Base-by-base conservation (phyloP, 1,140 invertebrate species). In the Anastatus disparis region DNA sequence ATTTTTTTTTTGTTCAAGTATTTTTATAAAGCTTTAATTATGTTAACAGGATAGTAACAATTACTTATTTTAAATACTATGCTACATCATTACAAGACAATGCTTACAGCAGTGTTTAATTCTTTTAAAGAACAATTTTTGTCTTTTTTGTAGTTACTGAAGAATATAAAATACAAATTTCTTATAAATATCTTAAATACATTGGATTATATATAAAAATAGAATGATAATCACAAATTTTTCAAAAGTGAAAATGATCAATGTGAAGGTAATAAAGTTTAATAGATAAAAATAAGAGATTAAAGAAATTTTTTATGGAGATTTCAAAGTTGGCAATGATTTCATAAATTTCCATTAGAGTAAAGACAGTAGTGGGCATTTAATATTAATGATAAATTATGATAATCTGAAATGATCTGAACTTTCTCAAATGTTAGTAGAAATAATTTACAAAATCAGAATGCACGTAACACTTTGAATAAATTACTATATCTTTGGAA, bases 141-240 rank as follows among this genome's bases (percentile, higher is more conserved):
- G 9, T 40, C 13, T 20, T 67, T 35, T 31, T 58, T 26, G 3
- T 1, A 2, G 12, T 68, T 31, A 15, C 40, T 15, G 50, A 31
- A 29, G 20, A 52, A 69, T 61, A 61, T 69, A 61, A 61, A 69
- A 61, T 69, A 69, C 56, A 69, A 62, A 61, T 35, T 52, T 69
- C 31, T 61, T 68, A 50, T 26, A 68, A 59, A 44, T 56, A 40
- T 61, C 35, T 53, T 59, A 50, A 59, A 50, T 50, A 50, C 22
- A 62, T 6, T 29, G 22, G n/a, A n/a, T n/a, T 46, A n/a, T 46
- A 12, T 46, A 46, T 9, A 9, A 46, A 46, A 46, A 46, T 46
- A 46, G 6, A 38, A 38, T 38, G 12, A 38, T 38, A 7, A 38
- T 38, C 35, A 38, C 12, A 38, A 38, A 38, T 6, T 7, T 7